Conservation (phyloP, 2,888 invertebrate genomes). For the Alentia gelatinosa region DNA sequence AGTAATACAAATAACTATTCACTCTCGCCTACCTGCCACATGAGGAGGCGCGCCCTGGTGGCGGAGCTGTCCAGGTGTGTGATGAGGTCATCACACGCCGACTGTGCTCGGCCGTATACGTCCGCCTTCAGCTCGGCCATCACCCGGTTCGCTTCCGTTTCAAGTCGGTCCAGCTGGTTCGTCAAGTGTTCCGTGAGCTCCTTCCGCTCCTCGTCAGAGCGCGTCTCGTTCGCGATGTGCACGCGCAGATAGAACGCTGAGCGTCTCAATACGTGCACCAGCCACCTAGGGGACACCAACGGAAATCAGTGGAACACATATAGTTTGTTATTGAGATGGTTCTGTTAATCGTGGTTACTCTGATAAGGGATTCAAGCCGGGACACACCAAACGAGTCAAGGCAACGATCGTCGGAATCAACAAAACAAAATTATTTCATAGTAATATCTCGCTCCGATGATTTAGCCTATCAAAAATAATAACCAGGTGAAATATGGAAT, state of each 20-base stretch:
- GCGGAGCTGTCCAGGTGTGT: conserved; percentile 56
- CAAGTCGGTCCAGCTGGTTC: conserved; percentile 58
- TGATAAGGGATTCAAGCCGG: too few relatives aligned
- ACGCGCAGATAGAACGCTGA: conserved; percentile 59
- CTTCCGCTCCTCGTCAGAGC: conserved; percentile 58
- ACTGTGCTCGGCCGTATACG: conserved; percentile 18
- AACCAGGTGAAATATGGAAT: too few relatives aligned
- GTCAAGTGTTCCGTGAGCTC: conserved; percentile 57
- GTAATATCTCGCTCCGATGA: too few relatives aligned
- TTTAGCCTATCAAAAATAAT: too few relatives aligned
- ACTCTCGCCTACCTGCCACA: conserved; percentile 46
- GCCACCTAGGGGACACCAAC: conserved; percentile 50
- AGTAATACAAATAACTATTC: too few relatives aligned
- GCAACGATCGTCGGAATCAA: too few relatives aligned
- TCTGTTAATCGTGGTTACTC: too few relatives aligned
- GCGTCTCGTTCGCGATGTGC: conserved; percentile 59
- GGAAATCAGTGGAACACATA: neutral
- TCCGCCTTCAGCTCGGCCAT: conserved; percentile 45
- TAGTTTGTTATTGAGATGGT: too few relatives aligned
- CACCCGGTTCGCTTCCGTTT: conserved; percentile 52
- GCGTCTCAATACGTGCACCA: conserved; percentile 58
- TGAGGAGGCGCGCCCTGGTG: conserved; percentile 56
- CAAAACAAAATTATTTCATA: too few relatives aligned
- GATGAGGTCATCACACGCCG: conserved; percentile 57
- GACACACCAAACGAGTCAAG: too few relatives aligned